Base-by-base conservation (phyloP, 1,140 invertebrate species). In the Hydropsyche tenuis region DNA sequence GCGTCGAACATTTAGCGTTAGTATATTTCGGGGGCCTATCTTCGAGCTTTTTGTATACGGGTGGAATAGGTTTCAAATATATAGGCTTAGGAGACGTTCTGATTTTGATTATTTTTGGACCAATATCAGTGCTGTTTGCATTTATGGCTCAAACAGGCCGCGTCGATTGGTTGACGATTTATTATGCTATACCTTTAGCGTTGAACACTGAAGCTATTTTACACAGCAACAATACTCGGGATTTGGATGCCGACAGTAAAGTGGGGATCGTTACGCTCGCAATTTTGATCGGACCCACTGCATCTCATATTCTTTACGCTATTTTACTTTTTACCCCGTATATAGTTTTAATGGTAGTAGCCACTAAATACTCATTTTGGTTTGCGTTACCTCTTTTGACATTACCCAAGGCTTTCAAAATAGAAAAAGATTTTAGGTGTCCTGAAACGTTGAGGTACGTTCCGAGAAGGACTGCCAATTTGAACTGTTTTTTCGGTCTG, bases 11-110 rank as follows among this genome's bases (percentile, higher is more conserved):
- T 81, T 85, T 98, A 74, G 96, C 96, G 1, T 84, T 98, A 7
- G 92, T 97, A 0, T 98, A 96, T 81, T 98, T 98, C 85, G 95
- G 96, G 68, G 96, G 96, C 0, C 81, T 98, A 48, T 97, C 95
- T n/a, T 95, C 94, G n/a, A 96, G 94, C 69, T 96, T 96, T 85
- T 84, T 98, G 3, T 94, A 95, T 76, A 97, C 95, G 0, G 95
- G 95, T 53, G 95, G 96, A n/a, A 93, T 95, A 79, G 96, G 95
- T 62, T 88, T 97, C 42, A 97, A 97, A 82, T 97, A 97, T 79
- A 96, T 97, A 79, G 95, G 94, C 3, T 83, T 97, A 22, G 95
- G 96, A 46, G 96, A 97, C 85, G 89, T 97, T 27, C 83, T 98
- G 64, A 93, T 97, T 78, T 88, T 98, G 79, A 89, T 97, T 46